These are phyloP conservation scores for Apteryx mantelli DNA, from an alignment of 2,113 vertebrate species.

Conservation along the genomic window DNA sequence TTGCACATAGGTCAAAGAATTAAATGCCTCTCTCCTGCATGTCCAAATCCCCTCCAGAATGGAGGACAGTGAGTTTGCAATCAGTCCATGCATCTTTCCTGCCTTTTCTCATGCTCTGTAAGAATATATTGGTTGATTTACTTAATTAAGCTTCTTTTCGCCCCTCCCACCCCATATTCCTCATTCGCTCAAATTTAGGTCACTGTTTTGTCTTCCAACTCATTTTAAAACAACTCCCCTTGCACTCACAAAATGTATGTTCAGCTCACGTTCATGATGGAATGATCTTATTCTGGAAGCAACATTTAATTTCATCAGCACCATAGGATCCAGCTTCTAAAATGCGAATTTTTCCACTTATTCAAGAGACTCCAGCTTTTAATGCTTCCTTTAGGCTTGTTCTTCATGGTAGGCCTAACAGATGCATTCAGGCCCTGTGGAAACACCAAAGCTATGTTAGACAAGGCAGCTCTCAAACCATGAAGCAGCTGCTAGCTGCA, in stretches of 20 bases:
- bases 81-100: fast-evolving
- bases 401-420: neutral
- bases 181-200: neutral
- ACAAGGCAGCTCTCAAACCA: neutral
- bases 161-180: neutral
- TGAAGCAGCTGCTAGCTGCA: neutral
- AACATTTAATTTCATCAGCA: neutral
- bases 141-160: neutral
- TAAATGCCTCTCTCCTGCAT: neutral
- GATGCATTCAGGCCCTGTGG: fast-evolving
- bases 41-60: neutral
- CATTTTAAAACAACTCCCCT: neutral
- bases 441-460: neutral
- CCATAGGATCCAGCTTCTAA: neutral
- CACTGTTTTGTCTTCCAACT: neutral
- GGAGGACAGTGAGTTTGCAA: neutral
- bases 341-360: neutral
- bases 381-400: neutral
- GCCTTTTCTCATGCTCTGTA: neutral
- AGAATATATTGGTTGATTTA: neutral
- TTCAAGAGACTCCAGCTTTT: neutral
- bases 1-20: neutral
- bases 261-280: fast-evolving
- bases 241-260: neutral
- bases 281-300: neutral